These are phyloP conservation scores for Micoletzkya japonica DNA, from an alignment of 2,888 invertebrate species.

Conservation along the genomic window DNA sequence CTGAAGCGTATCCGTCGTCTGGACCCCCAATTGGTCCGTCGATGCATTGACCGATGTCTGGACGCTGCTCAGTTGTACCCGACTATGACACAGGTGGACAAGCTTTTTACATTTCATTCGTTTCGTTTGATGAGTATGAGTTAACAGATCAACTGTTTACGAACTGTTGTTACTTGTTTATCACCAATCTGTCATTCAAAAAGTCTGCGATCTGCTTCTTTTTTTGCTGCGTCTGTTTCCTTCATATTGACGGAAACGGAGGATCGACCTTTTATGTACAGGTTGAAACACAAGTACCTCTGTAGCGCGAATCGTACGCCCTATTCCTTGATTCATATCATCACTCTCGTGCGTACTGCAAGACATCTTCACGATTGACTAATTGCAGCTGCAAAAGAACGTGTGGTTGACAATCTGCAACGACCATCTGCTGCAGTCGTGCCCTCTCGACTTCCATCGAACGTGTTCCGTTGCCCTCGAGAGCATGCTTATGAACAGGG, in stretches of 20 bases:
- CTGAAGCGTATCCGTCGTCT: conserved; percentile 44
- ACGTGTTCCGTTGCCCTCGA: conserved; percentile 77
- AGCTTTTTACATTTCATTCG: neutral
- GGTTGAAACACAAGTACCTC: too few relatives aligned
- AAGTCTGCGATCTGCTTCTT: too few relatives aligned
- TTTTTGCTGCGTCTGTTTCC: too few relatives aligned
- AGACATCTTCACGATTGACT: neutral
- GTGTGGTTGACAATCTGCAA: conserved; percentile 75
- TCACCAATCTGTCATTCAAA: too few relatives aligned
- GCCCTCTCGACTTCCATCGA: conserved; percentile 72
- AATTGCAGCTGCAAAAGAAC: conserved; percentile 45
- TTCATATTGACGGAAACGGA: too few relatives aligned
- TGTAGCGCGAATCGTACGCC: too few relatives aligned
- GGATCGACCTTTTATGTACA: too few relatives aligned
- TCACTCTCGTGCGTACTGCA: too few relatives aligned
- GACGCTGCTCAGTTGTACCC: conserved; percentile 46
- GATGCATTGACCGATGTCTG: conserved; percentile 46
- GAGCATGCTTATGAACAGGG: conserved; percentile 67
- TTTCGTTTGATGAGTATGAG: too few relatives aligned
- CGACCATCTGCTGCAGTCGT: conserved; percentile 76
- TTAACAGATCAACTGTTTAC: too few relatives aligned
- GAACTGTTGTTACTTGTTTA: too few relatives aligned
- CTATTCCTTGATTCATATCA: too few relatives aligned
- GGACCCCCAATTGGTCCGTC: conserved; percentile 35
- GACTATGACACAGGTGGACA: conserved; percentile 36